Evolutionary conservation across 2,888 invertebrate species (phyloP).

Genomic region (Pachliopta kotzebuea): DNA sequence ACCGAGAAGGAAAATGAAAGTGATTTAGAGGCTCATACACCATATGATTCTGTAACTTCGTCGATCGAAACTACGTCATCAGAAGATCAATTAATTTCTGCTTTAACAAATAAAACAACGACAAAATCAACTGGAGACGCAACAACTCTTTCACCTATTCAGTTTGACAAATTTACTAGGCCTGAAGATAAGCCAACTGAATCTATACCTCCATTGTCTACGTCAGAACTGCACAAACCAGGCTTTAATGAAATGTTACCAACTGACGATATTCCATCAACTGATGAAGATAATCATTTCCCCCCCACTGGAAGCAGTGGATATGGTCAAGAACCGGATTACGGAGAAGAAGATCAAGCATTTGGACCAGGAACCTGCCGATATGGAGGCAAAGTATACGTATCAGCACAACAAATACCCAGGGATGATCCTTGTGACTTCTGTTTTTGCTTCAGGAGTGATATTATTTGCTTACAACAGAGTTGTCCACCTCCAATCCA

Average conservation of each 20-base stretch:
- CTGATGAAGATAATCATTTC: slow-evolving; percentile 50
- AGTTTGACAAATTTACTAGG: slow-evolving; percentile 46
- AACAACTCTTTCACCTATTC: slow-evolving; percentile 35
- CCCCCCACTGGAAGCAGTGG: slow-evolving; percentile 62
- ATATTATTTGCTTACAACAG: slow-evolving; percentile 96
- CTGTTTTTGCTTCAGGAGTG: slow-evolving; percentile 98
- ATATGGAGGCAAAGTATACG: slow-evolving; percentile 95
- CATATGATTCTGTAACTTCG: slow-evolving; percentile 5
- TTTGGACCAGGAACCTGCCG: slow-evolving; percentile 95
- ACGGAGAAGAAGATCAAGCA: slow-evolving; percentile 88
- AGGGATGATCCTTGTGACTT: slow-evolving; percentile 97
- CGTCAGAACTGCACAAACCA: slow-evolving; percentile 56
- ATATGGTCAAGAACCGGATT: slow-evolving; percentile 82
- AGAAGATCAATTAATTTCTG: slow-evolving; percentile 32
- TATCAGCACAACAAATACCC: slow-evolving; percentile 96
- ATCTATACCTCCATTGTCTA: slow-evolving; percentile 38
- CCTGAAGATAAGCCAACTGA: slow-evolving; percentile 48
- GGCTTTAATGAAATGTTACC: slow-evolving; percentile 50
- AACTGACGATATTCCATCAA: slow-evolving; percentile 56
- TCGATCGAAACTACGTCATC: slow-evolving; percentile 17
- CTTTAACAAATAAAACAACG: slow-evolving; percentile 34
- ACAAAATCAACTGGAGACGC: slow-evolving; percentile 34
- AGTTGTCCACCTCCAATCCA: slow-evolving; percentile 97
- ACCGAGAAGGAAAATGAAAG: slow-evolving; percentile 30
- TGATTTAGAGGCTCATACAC: slow-evolving; percentile 3